Evolutionary conservation across 1,140 invertebrate genomes (phyloP).

Genomic region (Aphelinus atriplicis): DNA sequence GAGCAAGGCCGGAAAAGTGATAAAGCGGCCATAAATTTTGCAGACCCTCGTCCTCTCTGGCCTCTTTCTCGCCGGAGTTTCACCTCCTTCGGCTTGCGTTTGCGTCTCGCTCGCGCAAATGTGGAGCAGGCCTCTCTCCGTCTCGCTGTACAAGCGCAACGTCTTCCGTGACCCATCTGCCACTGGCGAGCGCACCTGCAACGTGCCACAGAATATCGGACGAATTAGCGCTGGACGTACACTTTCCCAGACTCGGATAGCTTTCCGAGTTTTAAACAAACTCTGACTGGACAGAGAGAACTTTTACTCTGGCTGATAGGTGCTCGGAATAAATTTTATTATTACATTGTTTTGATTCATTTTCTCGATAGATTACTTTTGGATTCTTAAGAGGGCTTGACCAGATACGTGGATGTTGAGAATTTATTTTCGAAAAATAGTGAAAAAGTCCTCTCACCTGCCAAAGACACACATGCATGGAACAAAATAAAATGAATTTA

Average conservation of each 20-base stretch:
- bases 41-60: conserved; percentile 52
- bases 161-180: conserved; percentile 49
- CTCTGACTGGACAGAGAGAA: too few species aligned
- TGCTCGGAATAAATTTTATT: too few species aligned
- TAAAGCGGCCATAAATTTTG: conserved; percentile 68
- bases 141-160: conserved; percentile 41
- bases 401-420: too few species aligned
- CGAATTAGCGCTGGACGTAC: conserved; percentile 8
- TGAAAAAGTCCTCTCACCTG: too few species aligned
- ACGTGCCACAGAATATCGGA: conserved; percentile 39
- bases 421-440: too few species aligned
- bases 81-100: conserved; percentile 12
- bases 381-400: too few species aligned
- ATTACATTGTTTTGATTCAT: too few species aligned
- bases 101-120: conserved; percentile 20
- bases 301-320: too few species aligned
- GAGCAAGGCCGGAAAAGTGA: conserved; percentile 64
- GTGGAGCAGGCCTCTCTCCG: conserved; percentile 36
- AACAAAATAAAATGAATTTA: not conserved
- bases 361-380: too few species aligned
- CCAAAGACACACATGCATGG: too few species aligned
- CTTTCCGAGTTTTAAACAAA: too few species aligned
- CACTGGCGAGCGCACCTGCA: conserved; percentile 50
- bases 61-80: conserved; percentile 39
- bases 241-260: too few species aligned